Conservation (phyloP, 1,140 invertebrate species). For the Bombus turneri region DNA sequence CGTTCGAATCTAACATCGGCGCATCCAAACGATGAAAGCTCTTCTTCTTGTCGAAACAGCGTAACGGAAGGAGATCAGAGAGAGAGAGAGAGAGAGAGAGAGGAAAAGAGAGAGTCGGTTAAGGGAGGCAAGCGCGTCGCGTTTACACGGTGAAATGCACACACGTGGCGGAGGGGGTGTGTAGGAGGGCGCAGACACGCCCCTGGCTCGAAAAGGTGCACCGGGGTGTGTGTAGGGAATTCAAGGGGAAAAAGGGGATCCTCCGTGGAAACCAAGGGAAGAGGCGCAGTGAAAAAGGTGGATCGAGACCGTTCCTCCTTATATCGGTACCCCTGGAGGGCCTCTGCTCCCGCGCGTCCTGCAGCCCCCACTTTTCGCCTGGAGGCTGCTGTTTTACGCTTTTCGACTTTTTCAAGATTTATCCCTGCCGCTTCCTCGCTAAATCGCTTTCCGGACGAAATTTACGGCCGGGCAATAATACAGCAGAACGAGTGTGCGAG, state of each 20-base stretch:
- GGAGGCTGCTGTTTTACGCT: constrained; percentile 79
- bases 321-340: constrained; percentile 41
- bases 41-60: not conserved
- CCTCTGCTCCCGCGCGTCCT: not conserved
- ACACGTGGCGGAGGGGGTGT: constrained; percentile 34
- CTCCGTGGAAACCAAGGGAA: constrained; percentile 6
- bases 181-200: constrained; percentile 57
- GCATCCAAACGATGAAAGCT: constrained; percentile 14
- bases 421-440: constrained; percentile 81
- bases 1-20: constrained; percentile 20
- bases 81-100: not conserved
- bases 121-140: constrained; percentile 14
- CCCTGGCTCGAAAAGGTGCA: constrained; percentile 56
- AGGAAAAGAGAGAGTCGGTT: not conserved
- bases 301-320: constrained; percentile 47
- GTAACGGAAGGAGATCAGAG: not conserved
- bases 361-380: not conserved
- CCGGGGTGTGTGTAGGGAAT: constrained; percentile 38
- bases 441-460: constrained; percentile 82
- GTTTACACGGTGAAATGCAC: constrained; percentile 62
- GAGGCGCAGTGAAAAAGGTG: constrained; percentile 48
- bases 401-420: constrained; percentile 83
- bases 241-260: constrained; percentile 12
- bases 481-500: constrained; percentile 45
- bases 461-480: constrained; percentile 80